Base-by-base conservation (phyloP, 53 echinoderm and acorn worm genomes). In the Echinarachnius parma region DNA sequence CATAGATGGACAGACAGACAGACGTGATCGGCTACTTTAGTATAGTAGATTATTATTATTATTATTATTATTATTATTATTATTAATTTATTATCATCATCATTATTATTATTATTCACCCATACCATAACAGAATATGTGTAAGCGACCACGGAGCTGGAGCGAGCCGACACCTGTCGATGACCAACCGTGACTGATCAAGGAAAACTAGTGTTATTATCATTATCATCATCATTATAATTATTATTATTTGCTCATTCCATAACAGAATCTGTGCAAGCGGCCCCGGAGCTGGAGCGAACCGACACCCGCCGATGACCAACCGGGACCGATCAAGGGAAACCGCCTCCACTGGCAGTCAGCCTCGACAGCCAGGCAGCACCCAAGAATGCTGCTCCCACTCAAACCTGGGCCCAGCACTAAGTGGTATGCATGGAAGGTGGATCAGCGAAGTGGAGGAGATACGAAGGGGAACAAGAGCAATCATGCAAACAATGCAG, bases 341-440 rank as follows among this genome's bases (percentile, higher is more conserved):
- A 69, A 69, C 70, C 28, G 48, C 10, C 80, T 86, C 3, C 86
- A 86, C 77, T 91, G 91, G 91, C 55, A 59, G 7, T 91, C 91
- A n/a, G 83, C 91, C 3, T 60, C 86, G 23, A 31, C 71, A 4
- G 59, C 52, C n/a, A 45, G 37, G 27, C 83, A 82, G 3, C 58
- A 75, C 34, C 91, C 91, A 30, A 61, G 91, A 72, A 83, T 91
- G 48, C 67, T 91, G 25, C 64, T 91, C 19, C 91, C 91, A n/a
- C 67, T 86, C 31, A 58, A 53, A 34, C 91, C 91, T 21, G 86
- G 91, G 4, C 76, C 80, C 31, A 71, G 52, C 77, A 91, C 81
- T 18, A 79, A 91, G 53, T 86, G 86, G 91, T 91, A 83, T 55
- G 82, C 91, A 10, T 91, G 91, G 91, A 74, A 82, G 35, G 78